Evolutionary conservation across 2,888 invertebrate genomes (phyloP).

Genomic region (Ochropleura plecta): DNA sequence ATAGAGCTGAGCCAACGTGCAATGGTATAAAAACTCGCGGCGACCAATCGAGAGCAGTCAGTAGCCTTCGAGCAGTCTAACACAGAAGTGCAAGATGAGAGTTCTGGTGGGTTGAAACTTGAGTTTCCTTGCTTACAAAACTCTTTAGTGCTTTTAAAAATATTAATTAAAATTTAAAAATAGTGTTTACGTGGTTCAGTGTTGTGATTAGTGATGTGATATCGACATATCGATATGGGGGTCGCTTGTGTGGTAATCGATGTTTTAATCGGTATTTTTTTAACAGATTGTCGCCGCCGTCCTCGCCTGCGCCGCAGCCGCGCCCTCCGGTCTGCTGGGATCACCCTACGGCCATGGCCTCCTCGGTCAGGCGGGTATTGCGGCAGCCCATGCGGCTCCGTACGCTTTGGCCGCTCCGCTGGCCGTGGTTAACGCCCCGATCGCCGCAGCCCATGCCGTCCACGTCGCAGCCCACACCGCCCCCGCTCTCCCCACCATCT

Average conservation of each 20-base stretch:
- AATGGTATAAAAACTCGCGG: constrained; percentile 84
- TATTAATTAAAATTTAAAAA: constrained; percentile 23
- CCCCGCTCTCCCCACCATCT: constrained; percentile 84
- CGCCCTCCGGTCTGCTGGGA: constrained; percentile 84
- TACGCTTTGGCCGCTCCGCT: constrained; percentile 71
- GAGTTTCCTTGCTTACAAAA: constrained; percentile 65
- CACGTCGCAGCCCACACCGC: constrained; percentile 75
- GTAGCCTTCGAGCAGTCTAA: constrained; percentile 90
- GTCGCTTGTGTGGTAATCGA: constrained; percentile 59
- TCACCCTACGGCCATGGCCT: constrained; percentile 77
- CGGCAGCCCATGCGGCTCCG: constrained; percentile 73
- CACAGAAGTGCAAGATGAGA: constrained; percentile 90
- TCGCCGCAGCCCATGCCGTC: constrained; percentile 75
- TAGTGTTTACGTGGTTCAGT: constrained; percentile 59
- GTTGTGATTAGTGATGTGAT: constrained; percentile 66
- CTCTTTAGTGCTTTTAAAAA: constrained; percentile 55
- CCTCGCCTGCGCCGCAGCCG: constrained; percentile 87
- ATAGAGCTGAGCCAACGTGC: constrained; percentile 77
- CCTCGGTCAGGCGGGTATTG: constrained; percentile 70
- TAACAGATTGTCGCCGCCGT: constrained; percentile 90
- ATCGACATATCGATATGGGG: constrained; percentile 48
- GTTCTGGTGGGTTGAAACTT: constrained; percentile 86
- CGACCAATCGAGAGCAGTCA: constrained; percentile 87
- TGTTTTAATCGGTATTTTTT: constrained; percentile 71
- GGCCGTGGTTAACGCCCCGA: constrained; percentile 71